These are phyloP conservation scores for Eilema sororculum DNA, from an alignment of 2,888 invertebrate genomes.

Conservation along the genomic window DNA sequence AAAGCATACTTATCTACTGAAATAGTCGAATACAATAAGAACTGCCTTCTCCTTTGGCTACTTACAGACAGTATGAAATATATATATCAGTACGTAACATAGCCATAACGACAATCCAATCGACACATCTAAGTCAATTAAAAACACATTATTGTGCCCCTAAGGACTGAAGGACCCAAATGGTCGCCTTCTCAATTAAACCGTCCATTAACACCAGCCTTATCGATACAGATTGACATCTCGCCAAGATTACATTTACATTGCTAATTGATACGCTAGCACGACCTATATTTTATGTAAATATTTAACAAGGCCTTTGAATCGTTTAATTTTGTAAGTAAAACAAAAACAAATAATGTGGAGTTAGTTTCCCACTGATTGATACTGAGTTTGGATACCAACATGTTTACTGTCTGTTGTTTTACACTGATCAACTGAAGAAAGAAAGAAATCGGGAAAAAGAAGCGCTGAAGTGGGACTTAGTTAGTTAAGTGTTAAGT, in stretches of 20 bases:
- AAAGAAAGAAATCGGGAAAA: no score
- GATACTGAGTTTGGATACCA: background rate
- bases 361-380: background rate
- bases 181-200: constrained; percentile 16
- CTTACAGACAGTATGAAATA: no score
- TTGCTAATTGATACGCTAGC: constrained; percentile 39
- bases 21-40: no score
- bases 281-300: constrained; percentile 3
- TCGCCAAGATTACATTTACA: constrained; percentile 38
- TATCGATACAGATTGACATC: constrained; percentile 18
- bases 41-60: no score
- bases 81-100: background rate
- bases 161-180: constrained; percentile 13
- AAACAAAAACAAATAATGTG: background rate
- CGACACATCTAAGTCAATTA: constrained; percentile 14
- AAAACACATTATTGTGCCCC: constrained; percentile 15
- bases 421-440: no score
- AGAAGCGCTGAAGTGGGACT: no score
- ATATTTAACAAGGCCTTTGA: constrained; percentile 4
- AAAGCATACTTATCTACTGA: no score
- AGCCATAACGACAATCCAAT: background rate
- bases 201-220: constrained; percentile 22
- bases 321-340: constrained; percentile 2
- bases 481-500: no score
- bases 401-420: background rate